phyloP scores from a whole-genome alignment of 2,113 vertebrate species.

The Pangasianodon gigas region DNA sequence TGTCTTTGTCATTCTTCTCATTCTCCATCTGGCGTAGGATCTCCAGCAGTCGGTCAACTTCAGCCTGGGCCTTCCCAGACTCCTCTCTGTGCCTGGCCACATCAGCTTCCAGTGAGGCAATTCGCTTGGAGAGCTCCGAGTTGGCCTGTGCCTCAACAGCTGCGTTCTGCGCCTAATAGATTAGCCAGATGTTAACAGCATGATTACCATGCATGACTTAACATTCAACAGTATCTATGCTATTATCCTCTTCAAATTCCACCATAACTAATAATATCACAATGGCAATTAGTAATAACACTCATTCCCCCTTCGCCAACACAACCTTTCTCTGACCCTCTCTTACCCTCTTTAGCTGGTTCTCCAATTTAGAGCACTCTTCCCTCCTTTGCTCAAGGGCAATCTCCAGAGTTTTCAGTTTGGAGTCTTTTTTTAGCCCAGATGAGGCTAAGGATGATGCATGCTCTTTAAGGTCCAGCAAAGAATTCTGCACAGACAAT shows the following conservation, averaged over 20 bases:
- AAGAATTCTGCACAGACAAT: constrained; percentile 74
- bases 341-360: constrained; percentile 75
- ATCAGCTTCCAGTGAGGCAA: constrained; percentile 86
- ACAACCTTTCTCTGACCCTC: neutral
- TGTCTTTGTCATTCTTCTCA: constrained; percentile 99
- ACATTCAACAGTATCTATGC: neutral
- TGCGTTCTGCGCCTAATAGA: constrained; percentile 84
- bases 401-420: constrained; percentile 78
- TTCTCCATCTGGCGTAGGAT: constrained; percentile 98
- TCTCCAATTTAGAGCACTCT: constrained; percentile 76
- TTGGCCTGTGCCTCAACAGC: constrained; percentile 87
- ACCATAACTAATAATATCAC: neutral
- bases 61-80: constrained; percentile 89
- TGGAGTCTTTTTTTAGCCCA: constrained; percentile 94
- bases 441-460: constrained; percentile 95
- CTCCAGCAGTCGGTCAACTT: constrained; percentile 95
- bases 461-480: constrained; percentile 96
- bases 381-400: constrained; percentile 75
- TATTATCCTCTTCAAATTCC: constrained; percentile 2
- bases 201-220: neutral
- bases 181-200: constrained; percentile 4
- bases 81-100: constrained; percentile 86
- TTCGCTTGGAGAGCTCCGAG: constrained; percentile 84
- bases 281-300: neutral
- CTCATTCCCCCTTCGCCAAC: neutral